These are phyloP conservation scores for Penaeus vannamei DNA, from an alignment of 1,140 invertebrate genomes.

Conservation along the genomic window DNA sequence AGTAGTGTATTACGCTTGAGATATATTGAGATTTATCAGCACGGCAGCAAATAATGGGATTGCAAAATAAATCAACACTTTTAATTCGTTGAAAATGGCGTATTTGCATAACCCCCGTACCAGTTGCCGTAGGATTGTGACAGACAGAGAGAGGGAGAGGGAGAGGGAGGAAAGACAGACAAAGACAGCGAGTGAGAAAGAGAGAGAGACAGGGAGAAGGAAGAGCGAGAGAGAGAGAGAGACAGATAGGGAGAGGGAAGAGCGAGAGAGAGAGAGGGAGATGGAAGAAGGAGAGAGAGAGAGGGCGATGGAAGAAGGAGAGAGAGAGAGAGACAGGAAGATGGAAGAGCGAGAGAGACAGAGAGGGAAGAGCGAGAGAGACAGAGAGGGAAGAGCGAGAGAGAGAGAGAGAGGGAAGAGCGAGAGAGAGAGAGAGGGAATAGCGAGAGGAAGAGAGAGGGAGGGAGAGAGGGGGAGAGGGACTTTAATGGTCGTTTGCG, in stretches of 20 bases:
- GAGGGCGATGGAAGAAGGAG: neutral
- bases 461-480: constrained; percentile 3
- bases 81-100: too few species aligned
- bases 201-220: neutral
- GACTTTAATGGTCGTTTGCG: neutral
- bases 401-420: neutral
- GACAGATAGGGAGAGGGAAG: neutral
- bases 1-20: too few species aligned
- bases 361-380: too few species aligned
- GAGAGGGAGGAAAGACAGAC: neutral
- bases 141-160: too few species aligned
- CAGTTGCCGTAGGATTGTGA: too few species aligned
- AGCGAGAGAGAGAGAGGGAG: too few species aligned
- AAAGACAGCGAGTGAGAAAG: neutral
- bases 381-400: neutral
- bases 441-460: constrained; percentile 10
- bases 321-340: neutral
- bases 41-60: too few species aligned
- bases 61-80: too few species aligned
- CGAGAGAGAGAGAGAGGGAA: too few species aligned
- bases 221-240: too few species aligned
- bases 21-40: too few species aligned
- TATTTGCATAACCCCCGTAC: too few species aligned
- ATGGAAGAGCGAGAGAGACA: neutral
- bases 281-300: neutral